Percentiles rank a stretch among this genome's conserved stretches.
Conservation (phyloP, 2,113 vertebrate genomes). For the Oxyruncus cristatus region DNA sequence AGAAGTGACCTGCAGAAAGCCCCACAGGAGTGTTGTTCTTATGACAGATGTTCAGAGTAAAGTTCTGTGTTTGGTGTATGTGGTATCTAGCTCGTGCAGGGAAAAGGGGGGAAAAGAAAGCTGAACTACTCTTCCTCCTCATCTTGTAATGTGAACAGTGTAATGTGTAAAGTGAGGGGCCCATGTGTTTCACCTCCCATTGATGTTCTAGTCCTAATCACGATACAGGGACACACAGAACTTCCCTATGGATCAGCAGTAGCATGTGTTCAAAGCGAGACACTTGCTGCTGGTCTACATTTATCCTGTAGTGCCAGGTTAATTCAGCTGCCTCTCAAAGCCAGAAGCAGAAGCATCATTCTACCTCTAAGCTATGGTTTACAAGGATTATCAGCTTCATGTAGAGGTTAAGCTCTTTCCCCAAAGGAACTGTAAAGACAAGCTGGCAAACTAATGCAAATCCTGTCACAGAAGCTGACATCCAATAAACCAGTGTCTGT, state of each 20-base stretch:
- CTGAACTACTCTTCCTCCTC: neutral
- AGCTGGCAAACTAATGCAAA: neutral
- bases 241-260: neutral
- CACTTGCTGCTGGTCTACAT: neutral
- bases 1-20: neutral
- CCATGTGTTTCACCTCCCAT: neutral
- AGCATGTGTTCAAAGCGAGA: fast-evolving
- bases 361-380: neutral
- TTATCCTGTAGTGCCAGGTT: neutral
- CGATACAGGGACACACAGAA: fast-evolving
- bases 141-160: neutral
- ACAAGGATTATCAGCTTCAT: neutral
- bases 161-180: neutral
- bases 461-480: neutral
- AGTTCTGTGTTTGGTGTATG: neutral
- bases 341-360: neutral
- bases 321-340: neutral
- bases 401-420: neutral
- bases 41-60: neutral
- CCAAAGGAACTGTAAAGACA: neutral
- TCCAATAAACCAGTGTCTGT: neutral
- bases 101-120: neutral
- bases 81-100: fast-evolving
- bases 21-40: neutral
- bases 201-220: neutral